Conservation (phyloP, 2,888 invertebrate species). For the Odontomyia ornata region DNA sequence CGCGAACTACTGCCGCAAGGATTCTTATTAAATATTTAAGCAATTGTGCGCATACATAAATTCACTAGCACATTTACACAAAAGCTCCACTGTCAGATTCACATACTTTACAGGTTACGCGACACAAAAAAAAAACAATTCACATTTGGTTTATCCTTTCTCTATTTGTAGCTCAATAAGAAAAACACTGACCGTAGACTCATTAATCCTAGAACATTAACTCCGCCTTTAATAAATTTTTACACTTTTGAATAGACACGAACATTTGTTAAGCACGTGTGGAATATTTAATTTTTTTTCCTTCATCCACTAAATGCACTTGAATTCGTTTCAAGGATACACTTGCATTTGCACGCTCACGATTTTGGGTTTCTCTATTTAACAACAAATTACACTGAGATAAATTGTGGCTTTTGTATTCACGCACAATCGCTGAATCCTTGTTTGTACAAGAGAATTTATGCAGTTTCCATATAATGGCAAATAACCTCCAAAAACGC, state of each 20-base stretch:
- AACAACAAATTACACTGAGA: too few species aligned
- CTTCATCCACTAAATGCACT: background rate
- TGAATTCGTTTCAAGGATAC: slow-evolving; percentile 1
- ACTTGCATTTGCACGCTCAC: background rate
- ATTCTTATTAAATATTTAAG: slow-evolving; percentile 23
- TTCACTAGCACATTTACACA: slow-evolving; percentile 25
- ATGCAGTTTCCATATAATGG: background rate
- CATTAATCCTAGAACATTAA: background rate
- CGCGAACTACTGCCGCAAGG: slow-evolving; percentile 24
- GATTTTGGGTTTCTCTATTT: background rate
- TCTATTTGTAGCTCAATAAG: background rate
- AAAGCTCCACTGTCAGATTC: slow-evolving; percentile 37
- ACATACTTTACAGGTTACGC: background rate
- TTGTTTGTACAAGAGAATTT: background rate
- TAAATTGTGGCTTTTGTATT: too few species aligned
- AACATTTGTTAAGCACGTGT: background rate
- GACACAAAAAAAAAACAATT: background rate
- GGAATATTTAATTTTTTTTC: background rate
- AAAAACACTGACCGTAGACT: background rate
- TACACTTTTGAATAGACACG: too few species aligned
- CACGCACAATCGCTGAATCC: too few species aligned
- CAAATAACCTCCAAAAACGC: slow-evolving; percentile 3
- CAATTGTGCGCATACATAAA: slow-evolving; percentile 9
- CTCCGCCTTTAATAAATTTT: too few species aligned
- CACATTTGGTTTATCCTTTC: background rate